Conservation (phyloP, 2,888 invertebrate genomes). For the Habroteleia sp. region DNA sequence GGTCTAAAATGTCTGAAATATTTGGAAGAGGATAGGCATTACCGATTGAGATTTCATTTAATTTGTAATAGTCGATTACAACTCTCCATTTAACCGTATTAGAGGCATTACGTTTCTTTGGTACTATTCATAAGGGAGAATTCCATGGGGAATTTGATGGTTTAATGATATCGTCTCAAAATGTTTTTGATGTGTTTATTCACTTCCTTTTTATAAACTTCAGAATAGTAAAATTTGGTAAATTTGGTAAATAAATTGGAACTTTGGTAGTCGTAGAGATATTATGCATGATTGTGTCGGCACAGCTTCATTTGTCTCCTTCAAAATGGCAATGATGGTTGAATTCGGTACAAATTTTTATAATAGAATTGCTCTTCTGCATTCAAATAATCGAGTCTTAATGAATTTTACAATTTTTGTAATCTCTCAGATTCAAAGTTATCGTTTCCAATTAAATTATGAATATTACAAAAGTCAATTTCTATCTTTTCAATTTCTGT, state of each 20-base stretch:
- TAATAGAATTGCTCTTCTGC: slow-evolving; percentile 19
- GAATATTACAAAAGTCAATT: background rate
- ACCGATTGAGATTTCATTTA: slow-evolving; percentile 70
- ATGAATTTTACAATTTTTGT: background rate
- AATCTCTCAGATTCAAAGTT: slow-evolving; percentile 4
- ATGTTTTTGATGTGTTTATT: slow-evolving; percentile 64
- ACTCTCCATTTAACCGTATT: slow-evolving; percentile 63
- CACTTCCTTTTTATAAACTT: slow-evolving; percentile 31
- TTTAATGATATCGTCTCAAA: slow-evolving; percentile 66
- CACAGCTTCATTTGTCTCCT: slow-evolving; percentile 8
- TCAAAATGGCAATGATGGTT: slow-evolving; percentile 26
- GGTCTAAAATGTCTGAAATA: slow-evolving; percentile 70
- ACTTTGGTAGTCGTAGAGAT: slow-evolving; percentile 32
- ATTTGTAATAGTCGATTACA: slow-evolving; percentile 68
- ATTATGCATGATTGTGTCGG: slow-evolving; percentile 32
- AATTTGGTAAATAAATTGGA: no score
- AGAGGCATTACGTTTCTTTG: slow-evolving; percentile 70
- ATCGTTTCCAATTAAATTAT: background rate
- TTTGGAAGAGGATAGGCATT: slow-evolving; percentile 72
- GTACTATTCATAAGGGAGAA: slow-evolving; percentile 74
- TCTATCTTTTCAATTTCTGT: background rate
- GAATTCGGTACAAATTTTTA: slow-evolving; percentile 14
- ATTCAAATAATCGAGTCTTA: slow-evolving; percentile 18
- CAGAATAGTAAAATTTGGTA: slow-evolving; percentile 51
- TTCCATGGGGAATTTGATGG: slow-evolving; percentile 73